Conservation (phyloP, 2,113 vertebrate genomes). For the Rhea pennata region DNA sequence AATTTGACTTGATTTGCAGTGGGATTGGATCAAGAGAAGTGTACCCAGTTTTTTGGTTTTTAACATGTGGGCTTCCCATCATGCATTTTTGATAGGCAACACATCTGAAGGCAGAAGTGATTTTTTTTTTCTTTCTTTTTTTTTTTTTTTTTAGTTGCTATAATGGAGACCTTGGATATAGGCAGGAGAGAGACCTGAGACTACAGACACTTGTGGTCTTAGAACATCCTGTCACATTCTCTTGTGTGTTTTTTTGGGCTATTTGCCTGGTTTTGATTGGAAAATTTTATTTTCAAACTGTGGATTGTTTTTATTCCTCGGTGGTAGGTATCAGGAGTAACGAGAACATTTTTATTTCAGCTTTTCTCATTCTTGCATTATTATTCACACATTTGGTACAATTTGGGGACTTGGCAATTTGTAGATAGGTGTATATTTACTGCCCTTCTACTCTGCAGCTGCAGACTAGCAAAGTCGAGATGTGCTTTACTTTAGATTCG, state of each 20-base stretch:
- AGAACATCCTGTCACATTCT: background rate
- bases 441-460: background rate
- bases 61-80: background rate
- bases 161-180: background rate
- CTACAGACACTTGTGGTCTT: background rate
- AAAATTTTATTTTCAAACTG: background rate
- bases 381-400: background rate
- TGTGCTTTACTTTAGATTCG: background rate
- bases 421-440: background rate
- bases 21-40: background rate
- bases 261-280: constrained; percentile 39
- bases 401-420: background rate
- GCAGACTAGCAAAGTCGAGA: background rate
- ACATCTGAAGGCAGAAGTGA: background rate
- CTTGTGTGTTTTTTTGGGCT: background rate
- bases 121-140: background rate
- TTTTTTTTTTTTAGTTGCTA: background rate
- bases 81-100: background rate
- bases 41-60: background rate
- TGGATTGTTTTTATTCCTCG: constrained; percentile 9
- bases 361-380: background rate
- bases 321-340: background rate
- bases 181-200: background rate
- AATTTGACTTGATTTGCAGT: background rate
- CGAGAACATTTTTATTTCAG: background rate